phyloP scores from a whole-genome alignment of 2,113 vertebrate genomes.

The Gymnorhina tibicen region DNA sequence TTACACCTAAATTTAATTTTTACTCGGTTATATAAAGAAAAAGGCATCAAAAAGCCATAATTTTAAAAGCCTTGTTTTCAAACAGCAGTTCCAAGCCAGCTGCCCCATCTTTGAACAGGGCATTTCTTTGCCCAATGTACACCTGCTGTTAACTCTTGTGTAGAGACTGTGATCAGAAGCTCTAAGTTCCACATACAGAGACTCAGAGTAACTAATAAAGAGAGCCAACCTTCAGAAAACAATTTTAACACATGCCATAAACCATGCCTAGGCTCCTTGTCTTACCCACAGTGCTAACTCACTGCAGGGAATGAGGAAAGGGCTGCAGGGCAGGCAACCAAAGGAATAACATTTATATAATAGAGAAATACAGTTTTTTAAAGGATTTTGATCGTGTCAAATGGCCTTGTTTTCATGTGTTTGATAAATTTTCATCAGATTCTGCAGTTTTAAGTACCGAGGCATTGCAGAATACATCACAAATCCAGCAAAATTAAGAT shows the following conservation, averaged over 20 bases:
- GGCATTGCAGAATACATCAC: neutral
- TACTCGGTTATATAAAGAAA: neutral
- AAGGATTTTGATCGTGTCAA: neutral
- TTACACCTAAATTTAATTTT: neutral
- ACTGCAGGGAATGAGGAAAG: neutral
- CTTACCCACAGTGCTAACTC: neutral
- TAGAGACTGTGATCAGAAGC: neutral
- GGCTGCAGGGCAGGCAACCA: neutral
- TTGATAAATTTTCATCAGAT: neutral
- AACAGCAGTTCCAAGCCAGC: neutral
- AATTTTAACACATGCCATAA: neutral
- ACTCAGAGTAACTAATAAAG: neutral
- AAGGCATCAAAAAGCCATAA: neutral
- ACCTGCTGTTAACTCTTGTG: neutral
- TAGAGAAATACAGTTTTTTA: neutral
- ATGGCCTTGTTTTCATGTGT: neutral
- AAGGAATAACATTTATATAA: neutral
- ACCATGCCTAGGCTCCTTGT: neutral
- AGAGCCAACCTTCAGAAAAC: neutral
- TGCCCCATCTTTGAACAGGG: neutral
- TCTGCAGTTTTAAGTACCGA: neutral
- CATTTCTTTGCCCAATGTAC: neutral
- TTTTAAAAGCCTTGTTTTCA: neutral
- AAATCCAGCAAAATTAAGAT: neutral
- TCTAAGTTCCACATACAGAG: fast-evolving